A percentile compares a stretch with the other conserved stretches of the same genome.
Evolutionary conservation across 2,113 vertebrate species (phyloP).

Genomic region (Hyperopisus bebe): DNA sequence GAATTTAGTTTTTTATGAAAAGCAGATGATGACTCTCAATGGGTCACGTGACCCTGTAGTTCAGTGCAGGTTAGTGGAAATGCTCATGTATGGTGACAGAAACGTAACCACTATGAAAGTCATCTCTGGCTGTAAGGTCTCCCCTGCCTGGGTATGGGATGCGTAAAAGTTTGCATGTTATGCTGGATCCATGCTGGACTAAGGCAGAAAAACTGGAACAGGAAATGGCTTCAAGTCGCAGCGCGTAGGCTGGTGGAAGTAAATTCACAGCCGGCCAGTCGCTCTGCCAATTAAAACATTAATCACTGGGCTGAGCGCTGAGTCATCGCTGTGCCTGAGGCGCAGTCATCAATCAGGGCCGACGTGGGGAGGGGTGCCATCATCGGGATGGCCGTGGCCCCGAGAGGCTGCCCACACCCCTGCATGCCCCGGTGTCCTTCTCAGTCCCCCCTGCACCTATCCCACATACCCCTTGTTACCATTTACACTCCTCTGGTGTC

Average conservation of each 20-base stretch:
- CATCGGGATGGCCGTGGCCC: background rate
- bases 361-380: slow-evolving; percentile 22
- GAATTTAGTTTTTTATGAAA: background rate
- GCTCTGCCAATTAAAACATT: slow-evolving; percentile 62
- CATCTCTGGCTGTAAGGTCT: background rate
- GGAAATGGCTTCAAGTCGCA: background rate
- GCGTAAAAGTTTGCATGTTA: background rate
- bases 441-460: background rate
- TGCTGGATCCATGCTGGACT: background rate
- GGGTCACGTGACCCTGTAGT: background rate
- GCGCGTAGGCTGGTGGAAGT: background rate
- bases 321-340: slow-evolving; percentile 52
- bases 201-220: background rate
- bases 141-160: background rate
- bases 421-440: background rate
- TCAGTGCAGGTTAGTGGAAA: background rate
- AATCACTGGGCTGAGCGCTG: slow-evolving; percentile 55
- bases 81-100: background rate
- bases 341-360: slow-evolving; percentile 53
- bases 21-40: background rate
- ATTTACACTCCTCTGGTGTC: background rate
- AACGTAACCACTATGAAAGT: background rate
- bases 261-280: slow-evolving; percentile 43
- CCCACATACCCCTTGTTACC: background rate
- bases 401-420: background rate